A percentile compares a stretch with the other conserved stretches of the same genome.
Conservation (phyloP, 2,888 invertebrate species). For the Saturnia pavonia region DNA sequence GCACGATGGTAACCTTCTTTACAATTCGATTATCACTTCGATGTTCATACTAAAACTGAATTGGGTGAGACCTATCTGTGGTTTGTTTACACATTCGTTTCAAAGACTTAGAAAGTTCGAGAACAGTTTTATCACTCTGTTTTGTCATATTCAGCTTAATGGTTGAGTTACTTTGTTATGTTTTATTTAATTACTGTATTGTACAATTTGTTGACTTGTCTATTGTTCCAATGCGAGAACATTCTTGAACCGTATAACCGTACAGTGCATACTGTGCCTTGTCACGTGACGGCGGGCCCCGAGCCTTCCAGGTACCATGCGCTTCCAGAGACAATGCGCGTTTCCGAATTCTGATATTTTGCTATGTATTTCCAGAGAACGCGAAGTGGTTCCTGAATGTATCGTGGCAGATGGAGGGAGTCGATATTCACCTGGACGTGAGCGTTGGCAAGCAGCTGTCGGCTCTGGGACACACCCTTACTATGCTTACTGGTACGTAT, state of each 20-base stretch:
- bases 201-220: neutral
- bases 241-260: neutral
- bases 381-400: conserved; percentile 99
- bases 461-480: conserved; percentile 96
- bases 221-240: neutral
- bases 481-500: conserved; percentile 91
- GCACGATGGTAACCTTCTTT: conserved; percentile 82
- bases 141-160: neutral
- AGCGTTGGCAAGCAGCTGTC: conserved; percentile 98
- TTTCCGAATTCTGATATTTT: neutral
- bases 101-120: neutral
- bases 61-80: too few relatives aligned
- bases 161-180: neutral
- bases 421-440: conserved; percentile 97
- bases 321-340: too few relatives aligned
- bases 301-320: too few relatives aligned
- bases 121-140: neutral
- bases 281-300: too few relatives aligned
- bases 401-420: conserved; percentile 99
- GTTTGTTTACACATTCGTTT: too few relatives aligned
- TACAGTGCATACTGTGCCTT: too few relatives aligned
- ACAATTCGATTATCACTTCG: neutral
- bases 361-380: conserved; percentile 83
- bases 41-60: too few relatives aligned
- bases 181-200: neutral